These are phyloP conservation scores for Peromyscus polionotus DNA, from an alignment of 2,113 vertebrate species.

Conservation along the genomic window DNA sequence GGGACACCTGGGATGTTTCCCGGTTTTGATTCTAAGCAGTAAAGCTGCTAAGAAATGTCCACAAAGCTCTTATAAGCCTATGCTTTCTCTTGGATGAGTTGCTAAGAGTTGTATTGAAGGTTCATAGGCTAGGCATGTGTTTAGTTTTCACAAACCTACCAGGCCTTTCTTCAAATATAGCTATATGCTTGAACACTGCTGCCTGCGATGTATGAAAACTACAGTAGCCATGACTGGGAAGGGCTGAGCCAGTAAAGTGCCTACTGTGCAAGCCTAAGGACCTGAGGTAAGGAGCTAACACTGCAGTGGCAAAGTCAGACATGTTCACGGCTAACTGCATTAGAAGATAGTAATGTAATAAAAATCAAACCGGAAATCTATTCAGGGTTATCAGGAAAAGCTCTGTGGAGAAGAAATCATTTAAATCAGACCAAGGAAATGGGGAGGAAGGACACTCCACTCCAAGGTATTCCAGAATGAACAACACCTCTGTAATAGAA, in stretches of 20 bases:
- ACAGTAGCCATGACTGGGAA: background rate
- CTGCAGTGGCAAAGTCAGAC: background rate
- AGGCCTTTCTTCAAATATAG: background rate
- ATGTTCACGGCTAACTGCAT: background rate
- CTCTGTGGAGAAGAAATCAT: background rate
- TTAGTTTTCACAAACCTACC: background rate
- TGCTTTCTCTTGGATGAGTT: slow-evolving; percentile 1
- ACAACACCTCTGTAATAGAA: background rate
- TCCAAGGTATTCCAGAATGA: background rate
- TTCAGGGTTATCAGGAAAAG: background rate
- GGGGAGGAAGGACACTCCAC: background rate
- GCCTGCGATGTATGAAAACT: background rate
- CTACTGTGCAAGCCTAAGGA: no score
- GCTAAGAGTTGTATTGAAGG: background rate
- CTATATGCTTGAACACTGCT: no score
- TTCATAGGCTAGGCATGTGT: background rate
- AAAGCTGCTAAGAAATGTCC: background rate
- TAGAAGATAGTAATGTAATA: background rate
- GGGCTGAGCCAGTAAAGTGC: background rate
- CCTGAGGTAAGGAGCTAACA: background rate
- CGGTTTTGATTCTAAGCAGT: background rate
- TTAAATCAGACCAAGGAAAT: background rate
- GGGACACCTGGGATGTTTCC: background rate
- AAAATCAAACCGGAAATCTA: background rate
- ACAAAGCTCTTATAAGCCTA: background rate